Percentiles rank a stretch among this genome's conserved stretches.
Evolutionary conservation across 2,888 invertebrate genomes (phyloP).

Genomic region (Reticulitermes lucifugus): DNA sequence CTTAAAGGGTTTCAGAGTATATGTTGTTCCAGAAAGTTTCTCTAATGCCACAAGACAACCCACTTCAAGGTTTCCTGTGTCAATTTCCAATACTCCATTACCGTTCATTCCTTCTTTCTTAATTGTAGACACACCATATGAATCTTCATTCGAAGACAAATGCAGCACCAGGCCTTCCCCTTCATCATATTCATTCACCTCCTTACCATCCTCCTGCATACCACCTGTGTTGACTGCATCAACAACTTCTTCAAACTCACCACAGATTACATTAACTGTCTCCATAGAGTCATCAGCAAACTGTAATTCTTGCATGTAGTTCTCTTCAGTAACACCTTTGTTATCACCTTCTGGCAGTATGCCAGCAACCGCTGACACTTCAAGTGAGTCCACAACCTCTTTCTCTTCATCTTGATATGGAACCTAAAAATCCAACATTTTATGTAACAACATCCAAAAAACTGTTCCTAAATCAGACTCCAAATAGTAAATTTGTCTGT

Average conservation of each 20-base stretch:
- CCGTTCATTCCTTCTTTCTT: neutral
- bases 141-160: neutral
- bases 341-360: no score
- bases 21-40: neutral
- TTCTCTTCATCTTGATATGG: no score
- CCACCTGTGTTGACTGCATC: neutral
- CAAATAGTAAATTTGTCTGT: no score
- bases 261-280: constrained; percentile 12
- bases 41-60: neutral
- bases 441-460: no score
- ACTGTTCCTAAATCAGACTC: no score
- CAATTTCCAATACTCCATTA: neutral
- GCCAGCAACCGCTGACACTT: no score
- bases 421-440: no score
- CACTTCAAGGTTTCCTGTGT: neutral
- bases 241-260: neutral
- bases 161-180: neutral
- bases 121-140: neutral
- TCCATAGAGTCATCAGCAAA: neutral
- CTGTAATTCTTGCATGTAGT: neutral
- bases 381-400: no score
- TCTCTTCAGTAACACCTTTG: neutral
- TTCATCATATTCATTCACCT: neutral
- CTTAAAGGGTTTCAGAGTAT: neutral
- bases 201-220: neutral